Base-by-base conservation (phyloP, 1,140 invertebrate genomes). In the Platorchestia sp. region DNA sequence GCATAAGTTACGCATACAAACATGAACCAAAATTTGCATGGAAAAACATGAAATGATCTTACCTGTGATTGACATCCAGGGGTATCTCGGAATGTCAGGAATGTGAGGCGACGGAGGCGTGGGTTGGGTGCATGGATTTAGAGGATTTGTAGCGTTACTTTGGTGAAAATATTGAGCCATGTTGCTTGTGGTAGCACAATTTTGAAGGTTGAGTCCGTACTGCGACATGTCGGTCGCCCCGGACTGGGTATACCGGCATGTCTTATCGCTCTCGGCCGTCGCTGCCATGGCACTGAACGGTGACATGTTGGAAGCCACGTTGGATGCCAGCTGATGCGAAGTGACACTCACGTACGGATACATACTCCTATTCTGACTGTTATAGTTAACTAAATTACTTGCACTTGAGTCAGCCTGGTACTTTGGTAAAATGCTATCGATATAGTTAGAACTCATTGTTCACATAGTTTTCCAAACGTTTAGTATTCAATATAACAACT, bases 21-120 rank as follows among this genome's bases (percentile, higher is more conserved):
- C n/a, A 75, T 22, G 36, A 75, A 75, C 14, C 47, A 51, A 14
- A 22, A 22, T 36, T 19, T 19, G 27, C 36, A 3, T 22, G 59
- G 1, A 75, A 36, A 75, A 75, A 19, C 19, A 7, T 51, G 6
- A 75, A 22, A 75, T 10, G 1, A 42, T 98, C 98, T 98, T 98
- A 99, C 99, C 99, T 97, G 99, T 99, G 97, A 99, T 99, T 96
- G 99, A 99, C 99, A 99, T 99, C 99, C 99, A 99, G n/a, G 99
- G 99, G 97, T 99, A 99, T 97, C 99, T 98, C 40, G 99, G 98
- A 97, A 99, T 98, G 97, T 98, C 98, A 51, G 98, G 98, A 96
- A 98, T 98, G 97, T 98, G 98, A 97, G 97, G 97, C 98, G 96
- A 96, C 36, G 96, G 96, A 41, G 96, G 95, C 47, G 98, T 98